phyloP scores from a whole-genome alignment of 2,888 invertebrate species.

The Asteroscopus sphinx region DNA sequence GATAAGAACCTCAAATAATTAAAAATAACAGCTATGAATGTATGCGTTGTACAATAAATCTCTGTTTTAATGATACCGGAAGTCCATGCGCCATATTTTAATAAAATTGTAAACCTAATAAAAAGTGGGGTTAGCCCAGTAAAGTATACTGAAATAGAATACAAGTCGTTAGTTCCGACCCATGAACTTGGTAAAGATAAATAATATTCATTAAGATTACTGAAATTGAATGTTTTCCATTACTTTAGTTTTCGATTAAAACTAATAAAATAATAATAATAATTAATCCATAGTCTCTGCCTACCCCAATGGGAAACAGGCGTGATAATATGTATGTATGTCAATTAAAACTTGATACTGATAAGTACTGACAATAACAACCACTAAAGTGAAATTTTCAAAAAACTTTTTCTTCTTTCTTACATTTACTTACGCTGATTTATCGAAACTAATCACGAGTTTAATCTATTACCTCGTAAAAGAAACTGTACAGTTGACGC shows the following conservation, averaged over 20 bases:
- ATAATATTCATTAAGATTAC: neutral
- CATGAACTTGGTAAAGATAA: neutral
- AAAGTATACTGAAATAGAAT: conserved; percentile 16
- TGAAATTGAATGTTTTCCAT: neutral
- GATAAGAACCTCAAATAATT: conserved; percentile 52
- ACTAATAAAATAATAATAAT: no score
- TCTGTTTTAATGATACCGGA: conserved; percentile 39
- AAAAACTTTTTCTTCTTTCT: neutral
- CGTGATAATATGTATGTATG: neutral
- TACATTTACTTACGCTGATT: neutral
- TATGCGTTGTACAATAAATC: conserved; percentile 38
- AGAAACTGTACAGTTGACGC: conserved; percentile 12
- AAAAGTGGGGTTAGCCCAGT: conserved; percentile 18
- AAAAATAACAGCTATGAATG: conserved; percentile 34
- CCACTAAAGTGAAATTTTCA: conserved; percentile 3
- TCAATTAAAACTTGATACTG: neutral
- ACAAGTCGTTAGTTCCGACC: neutral
- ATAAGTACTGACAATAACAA: neutral
- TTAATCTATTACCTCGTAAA: conserved; percentile 24
- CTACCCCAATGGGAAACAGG: no score
- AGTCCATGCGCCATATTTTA: conserved; percentile 22
- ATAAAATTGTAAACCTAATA: conserved; percentile 13
- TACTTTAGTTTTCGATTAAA: no score
- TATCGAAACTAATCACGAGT: conserved; percentile 7
- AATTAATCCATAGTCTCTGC: no score